Evolutionary conservation across 1,140 invertebrate species (phyloP).

Genomic region (Mercenaria mercenaria): DNA sequence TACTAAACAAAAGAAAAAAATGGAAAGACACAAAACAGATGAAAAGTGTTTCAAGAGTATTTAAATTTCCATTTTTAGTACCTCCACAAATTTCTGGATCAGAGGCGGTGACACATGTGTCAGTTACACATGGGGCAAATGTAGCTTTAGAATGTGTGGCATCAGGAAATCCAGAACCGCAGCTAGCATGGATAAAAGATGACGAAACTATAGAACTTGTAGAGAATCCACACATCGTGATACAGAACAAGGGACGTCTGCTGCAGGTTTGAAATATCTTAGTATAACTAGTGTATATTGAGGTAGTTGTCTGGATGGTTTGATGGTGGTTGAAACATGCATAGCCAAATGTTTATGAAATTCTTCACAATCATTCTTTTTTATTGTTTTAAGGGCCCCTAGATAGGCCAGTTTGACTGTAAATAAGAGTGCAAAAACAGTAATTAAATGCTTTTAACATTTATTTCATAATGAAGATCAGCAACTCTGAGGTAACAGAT

Average conservation of each 20-base stretch:
- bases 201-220: slow-evolving; percentile 71
- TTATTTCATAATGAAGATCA: slow-evolving; percentile 73
- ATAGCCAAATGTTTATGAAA: too few species aligned
- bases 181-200: slow-evolving; percentile 79
- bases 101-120: slow-evolving; percentile 52
- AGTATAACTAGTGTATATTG: neutral
- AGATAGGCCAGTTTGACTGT: too few species aligned
- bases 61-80: slow-evolving; percentile 73
- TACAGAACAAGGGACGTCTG: slow-evolving; percentile 72
- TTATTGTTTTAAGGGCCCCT: too few species aligned
- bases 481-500: slow-evolving; percentile 69
- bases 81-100: slow-evolving; percentile 73
- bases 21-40: too few species aligned
- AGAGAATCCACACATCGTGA: slow-evolving; percentile 68
- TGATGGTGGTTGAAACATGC: too few species aligned
- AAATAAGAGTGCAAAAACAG: too few species aligned
- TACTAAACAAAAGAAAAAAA: too few species aligned
- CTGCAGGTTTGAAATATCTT: slow-evolving; percentile 37
- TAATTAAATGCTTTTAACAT: too few species aligned
- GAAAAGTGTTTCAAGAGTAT: too few species aligned
- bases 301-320: neutral
- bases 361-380: too few species aligned
- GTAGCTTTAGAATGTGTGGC: slow-evolving; percentile 85
- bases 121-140: slow-evolving; percentile 92
- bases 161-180: slow-evolving; percentile 86